These are phyloP conservation scores for Aphelinus certus DNA, from an alignment of 1,140 invertebrate species.

Conservation along the genomic window DNA sequence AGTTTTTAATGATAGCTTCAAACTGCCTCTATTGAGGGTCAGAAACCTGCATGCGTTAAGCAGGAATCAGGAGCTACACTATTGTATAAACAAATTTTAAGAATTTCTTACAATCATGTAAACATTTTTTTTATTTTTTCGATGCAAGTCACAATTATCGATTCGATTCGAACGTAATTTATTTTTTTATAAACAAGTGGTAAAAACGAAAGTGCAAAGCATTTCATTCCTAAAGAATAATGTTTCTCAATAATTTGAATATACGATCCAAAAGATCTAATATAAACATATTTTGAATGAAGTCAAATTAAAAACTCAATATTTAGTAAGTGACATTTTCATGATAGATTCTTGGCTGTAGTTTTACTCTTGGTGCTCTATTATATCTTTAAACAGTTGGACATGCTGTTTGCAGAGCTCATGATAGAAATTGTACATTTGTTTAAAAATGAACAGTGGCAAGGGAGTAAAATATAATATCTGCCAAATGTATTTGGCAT, in stretches of 20 bases:
- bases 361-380: slow-evolving; percentile 25
- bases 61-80: slow-evolving; percentile 20
- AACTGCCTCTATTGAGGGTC: slow-evolving; percentile 15
- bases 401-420: slow-evolving; percentile 5
- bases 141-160: not conserved
- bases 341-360: slow-evolving; percentile 4
- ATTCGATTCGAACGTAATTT: not conserved
- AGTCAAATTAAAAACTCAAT: not conserved
- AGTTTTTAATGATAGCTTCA: slow-evolving; percentile 29
- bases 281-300: not conserved
- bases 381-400: not conserved
- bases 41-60: slow-evolving; percentile 11
- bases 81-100: slow-evolving; percentile 4
- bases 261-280: not conserved
- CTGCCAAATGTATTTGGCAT: slow-evolving; percentile 30
- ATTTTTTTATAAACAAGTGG: not conserved
- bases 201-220: not conserved
- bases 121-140: not conserved
- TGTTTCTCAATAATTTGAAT: not conserved
- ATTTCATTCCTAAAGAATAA: slow-evolving; percentile 19
- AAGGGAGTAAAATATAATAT: slow-evolving; percentile 6
- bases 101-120: not conserved
- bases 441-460: slow-evolving; percentile 17
- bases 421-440: slow-evolving; percentile 37
- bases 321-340: not conserved